Evolutionary conservation across 2,888 invertebrate species (phyloP), one percentile per base, ranked within the genome.

Genomic region (Macrophya alboannulata): DNA sequence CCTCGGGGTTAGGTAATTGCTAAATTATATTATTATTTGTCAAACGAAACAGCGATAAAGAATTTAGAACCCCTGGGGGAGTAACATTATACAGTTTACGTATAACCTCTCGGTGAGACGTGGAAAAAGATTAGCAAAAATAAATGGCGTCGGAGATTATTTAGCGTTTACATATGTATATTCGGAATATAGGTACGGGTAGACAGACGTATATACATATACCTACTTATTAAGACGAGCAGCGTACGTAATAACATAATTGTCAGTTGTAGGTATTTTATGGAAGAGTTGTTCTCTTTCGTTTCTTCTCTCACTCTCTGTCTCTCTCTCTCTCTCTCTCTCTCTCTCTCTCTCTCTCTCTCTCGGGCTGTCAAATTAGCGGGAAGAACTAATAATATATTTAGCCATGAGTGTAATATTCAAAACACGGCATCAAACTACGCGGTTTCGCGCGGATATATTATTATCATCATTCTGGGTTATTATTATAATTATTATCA

Each of bases 341-440:
- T 86, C 85, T 84, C 84, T 85, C 86, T 71, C 59, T 48, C 79
- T 84, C 81, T 83, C 84, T 84, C 79, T 31, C 31, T 31, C 31
- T 86, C 85, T 55, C 55, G 55, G 82, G 87, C 76, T 85, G 87
- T 87, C 88, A 90, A 91, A 92, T 92, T 91, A 91, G 90, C 88
- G 88, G 89, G 89, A 90, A 92, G 90, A 91, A 91, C 91, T 89
- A 90, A 89, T 89, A 90, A 90, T 89, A 90, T 88, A 89, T 90
- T 89, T 89, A 89, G 87, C 86, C 79, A 86, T 37, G 48, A n/a
- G 74, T 87, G 88, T 89, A 89, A 90, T 90, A 90, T 92, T 91
- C 91, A 90, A 91, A 91, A 91, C 88, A 89, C 88, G 81, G 86
- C 89, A 86, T 88, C 88, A 90, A 91, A 90, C 89, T 25, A 48